phyloP scores from a whole-genome alignment of 2,113 vertebrate species.

The Salvator merianae region DNA sequence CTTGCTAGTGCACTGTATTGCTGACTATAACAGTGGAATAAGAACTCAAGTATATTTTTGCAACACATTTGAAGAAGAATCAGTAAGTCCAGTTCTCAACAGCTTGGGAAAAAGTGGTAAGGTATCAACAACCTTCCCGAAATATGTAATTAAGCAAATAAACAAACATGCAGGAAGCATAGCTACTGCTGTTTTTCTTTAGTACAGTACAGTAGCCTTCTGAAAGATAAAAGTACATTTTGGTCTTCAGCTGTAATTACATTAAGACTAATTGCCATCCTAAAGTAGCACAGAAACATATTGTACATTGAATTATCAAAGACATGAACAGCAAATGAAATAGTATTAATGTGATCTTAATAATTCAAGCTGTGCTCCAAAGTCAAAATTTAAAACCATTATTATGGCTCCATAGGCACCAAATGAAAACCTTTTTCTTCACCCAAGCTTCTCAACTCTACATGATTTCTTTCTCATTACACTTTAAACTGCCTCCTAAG shows the following conservation, averaged over 20 bases:
- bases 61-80: background rate
- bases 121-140: background rate
- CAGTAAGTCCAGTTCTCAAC: background rate
- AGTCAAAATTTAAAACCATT: background rate
- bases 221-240: background rate
- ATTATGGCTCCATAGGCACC: no score
- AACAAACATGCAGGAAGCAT: background rate
- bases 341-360: background rate
- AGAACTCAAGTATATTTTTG: background rate
- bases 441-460: no score
- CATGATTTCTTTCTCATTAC: no score
- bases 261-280: constrained; percentile 9
- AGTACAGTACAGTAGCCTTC: background rate
- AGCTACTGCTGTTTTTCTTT: background rate
- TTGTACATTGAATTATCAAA: background rate
- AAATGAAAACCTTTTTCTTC: no score
- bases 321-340: background rate
- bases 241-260: background rate
- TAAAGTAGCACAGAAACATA: background rate
- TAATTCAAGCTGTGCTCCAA: background rate
- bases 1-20: no score
- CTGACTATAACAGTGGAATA: background rate
- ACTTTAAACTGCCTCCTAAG: no score
- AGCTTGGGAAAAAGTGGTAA: background rate
- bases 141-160: background rate